These are phyloP conservation scores for Sander lucioperca DNA, from an alignment of 2,113 vertebrate species.

Conservation along the genomic window DNA sequence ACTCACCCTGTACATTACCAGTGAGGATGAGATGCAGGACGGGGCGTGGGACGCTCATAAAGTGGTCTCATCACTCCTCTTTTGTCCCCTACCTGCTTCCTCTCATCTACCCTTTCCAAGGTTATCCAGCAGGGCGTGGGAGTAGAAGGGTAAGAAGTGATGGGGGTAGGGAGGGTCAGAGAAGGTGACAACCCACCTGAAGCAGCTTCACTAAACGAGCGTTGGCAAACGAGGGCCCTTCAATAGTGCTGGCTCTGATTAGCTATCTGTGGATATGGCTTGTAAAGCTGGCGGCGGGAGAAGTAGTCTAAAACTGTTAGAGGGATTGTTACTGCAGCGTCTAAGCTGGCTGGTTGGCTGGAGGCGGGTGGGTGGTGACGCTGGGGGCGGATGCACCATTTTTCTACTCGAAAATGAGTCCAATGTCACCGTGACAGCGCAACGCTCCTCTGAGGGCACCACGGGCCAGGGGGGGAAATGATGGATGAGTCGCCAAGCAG, in stretches of 20 bases:
- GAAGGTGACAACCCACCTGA: slow-evolving; percentile 51
- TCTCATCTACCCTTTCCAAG: slow-evolving; percentile 57
- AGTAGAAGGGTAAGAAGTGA: background rate
- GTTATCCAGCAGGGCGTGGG: slow-evolving; percentile 51
- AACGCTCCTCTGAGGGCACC: slow-evolving; percentile 70
- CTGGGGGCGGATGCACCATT: slow-evolving; percentile 66
- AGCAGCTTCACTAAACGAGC: slow-evolving; percentile 35
- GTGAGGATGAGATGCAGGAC: slow-evolving; percentile 37
- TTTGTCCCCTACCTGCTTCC: slow-evolving; percentile 21
- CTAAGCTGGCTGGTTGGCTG: slow-evolving; percentile 49
- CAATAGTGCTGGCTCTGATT: slow-evolving; percentile 54
- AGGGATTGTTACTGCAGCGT: slow-evolving; percentile 61
- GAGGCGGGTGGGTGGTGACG: background rate
- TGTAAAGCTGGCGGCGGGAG: slow-evolving; percentile 26
- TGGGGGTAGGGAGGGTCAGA: slow-evolving; percentile 25
- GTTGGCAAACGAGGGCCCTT: slow-evolving; percentile 52
- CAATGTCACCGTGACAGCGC: slow-evolving; percentile 78
- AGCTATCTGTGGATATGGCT: slow-evolving; percentile 39
- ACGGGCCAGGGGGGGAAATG: slow-evolving; percentile 72
- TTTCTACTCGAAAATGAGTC: slow-evolving; percentile 79
- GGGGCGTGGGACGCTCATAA: slow-evolving; percentile 35
- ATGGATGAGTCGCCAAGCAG: slow-evolving; percentile 80
- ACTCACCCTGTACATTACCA: slow-evolving; percentile 76
- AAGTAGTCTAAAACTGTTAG: slow-evolving; percentile 37
- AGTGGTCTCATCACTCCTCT: slow-evolving; percentile 29